phyloP scores from a whole-genome alignment of 2,797 vertebrate species.

The Coracias cyanogaster region DNA sequence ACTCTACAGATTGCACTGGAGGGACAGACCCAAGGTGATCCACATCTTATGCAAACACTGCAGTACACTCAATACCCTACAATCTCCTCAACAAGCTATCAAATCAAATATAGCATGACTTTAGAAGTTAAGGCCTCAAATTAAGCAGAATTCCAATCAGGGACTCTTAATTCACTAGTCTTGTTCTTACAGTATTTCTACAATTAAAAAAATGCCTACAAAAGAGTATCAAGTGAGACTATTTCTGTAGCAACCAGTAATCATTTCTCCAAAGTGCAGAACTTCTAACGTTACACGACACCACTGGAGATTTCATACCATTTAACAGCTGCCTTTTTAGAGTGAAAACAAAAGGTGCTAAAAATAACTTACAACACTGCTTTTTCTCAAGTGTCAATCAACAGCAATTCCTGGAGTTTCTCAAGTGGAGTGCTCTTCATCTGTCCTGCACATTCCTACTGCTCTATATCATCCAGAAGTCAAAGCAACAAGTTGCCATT shows the following conservation, averaged over 20 bases:
- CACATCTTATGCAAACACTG: not conserved
- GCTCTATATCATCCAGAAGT: not conserved
- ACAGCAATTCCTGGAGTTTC: not conserved
- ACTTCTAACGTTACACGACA: not conserved
- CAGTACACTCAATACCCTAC: accelerated
- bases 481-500: slow-evolving; percentile 35
- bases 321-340: slow-evolving; percentile 14
- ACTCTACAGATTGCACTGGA: accelerated
- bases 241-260: not conserved
- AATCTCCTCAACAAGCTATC: accelerated
- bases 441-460: slow-evolving; percentile 10
- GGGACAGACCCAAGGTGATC: not conserved
- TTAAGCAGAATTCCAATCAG: not conserved
- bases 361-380: slow-evolving; percentile 28
- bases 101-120: not conserved
- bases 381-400: slow-evolving; percentile 6
- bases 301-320: not conserved
- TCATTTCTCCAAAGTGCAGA: not conserved
- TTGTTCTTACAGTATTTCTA: not conserved
- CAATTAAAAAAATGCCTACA: not conserved
- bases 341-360: slow-evolving; percentile 48
- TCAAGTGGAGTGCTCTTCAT: not conserved
- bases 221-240: not conserved
- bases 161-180: not conserved
- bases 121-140: not conserved